These are phyloP conservation scores for Linepithema humile DNA, from an alignment of 1,140 invertebrate species.

Conservation along the genomic window DNA sequence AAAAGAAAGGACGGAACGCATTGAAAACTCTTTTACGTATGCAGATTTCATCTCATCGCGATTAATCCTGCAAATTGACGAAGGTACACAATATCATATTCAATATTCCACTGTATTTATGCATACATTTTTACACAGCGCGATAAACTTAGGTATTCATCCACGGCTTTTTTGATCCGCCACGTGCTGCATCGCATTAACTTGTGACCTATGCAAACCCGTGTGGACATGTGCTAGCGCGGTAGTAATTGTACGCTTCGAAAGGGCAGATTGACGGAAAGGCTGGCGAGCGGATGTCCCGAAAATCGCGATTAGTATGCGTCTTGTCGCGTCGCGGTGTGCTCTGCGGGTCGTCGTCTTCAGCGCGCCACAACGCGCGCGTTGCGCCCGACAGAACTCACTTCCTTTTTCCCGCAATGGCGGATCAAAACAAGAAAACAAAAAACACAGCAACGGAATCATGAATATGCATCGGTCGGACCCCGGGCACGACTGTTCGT, in stretches of 20 bases:
- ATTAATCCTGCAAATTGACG: background rate
- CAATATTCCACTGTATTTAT: background rate
- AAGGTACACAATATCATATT: slow-evolving; percentile 3
- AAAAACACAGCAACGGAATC: no score
- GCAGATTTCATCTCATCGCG: background rate
- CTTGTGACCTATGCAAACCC: slow-evolving; percentile 1
- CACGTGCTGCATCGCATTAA: background rate
- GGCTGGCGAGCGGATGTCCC: slow-evolving; percentile 37
- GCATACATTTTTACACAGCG: slow-evolving; percentile 29
- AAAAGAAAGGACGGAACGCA: background rate
- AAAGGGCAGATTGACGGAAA: slow-evolving; percentile 25
- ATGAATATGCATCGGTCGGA: slow-evolving; percentile 79
- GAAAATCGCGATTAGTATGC: slow-evolving; percentile 79
- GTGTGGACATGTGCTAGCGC: background rate
- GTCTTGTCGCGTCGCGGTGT: slow-evolving; percentile 75
- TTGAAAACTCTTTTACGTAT: slow-evolving; percentile 17
- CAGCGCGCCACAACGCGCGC: slow-evolving; percentile 73
- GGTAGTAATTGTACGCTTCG: background rate
- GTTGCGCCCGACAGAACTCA: slow-evolving; percentile 71
- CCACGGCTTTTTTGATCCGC: slow-evolving; percentile 2
- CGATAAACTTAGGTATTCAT: background rate
- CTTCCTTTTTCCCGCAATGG: slow-evolving; percentile 82
- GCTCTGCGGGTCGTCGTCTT: slow-evolving; percentile 73
- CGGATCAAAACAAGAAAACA: slow-evolving; percentile 72
- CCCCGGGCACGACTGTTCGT: slow-evolving; percentile 68